These are phyloP conservation scores for Phasia obesa DNA, from an alignment of 2,888 invertebrate genomes.

Conservation along the genomic window DNA sequence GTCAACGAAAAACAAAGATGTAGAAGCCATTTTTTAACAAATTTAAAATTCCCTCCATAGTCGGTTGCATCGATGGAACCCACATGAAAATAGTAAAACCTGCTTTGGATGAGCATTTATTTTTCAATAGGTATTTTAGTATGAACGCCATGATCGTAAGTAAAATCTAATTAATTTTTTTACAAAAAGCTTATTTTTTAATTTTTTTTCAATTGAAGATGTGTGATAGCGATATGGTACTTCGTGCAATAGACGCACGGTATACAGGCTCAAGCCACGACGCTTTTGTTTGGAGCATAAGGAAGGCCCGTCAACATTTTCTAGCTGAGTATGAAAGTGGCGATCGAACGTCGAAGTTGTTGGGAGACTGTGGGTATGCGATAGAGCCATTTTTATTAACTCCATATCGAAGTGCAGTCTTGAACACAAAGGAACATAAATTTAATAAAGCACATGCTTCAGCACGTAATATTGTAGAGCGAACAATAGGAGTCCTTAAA, in stretches of 20 bases:
- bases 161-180: neutral
- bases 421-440: constrained; percentile 11
- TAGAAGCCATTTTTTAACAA: constrained; percentile 13
- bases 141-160: constrained; percentile 1
- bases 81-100: neutral
- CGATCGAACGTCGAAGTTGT: constrained; percentile 5
- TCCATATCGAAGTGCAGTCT: constrained; percentile 36
- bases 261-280: constrained; percentile 44
- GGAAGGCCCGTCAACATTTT: constrained; percentile 42
- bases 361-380: constrained; percentile 56
- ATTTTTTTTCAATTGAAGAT: constrained; percentile 8
- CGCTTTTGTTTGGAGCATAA: constrained; percentile 41
- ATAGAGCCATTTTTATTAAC: constrained; percentile 51
- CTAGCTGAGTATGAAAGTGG: constrained; percentile 1
- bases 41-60: constrained; percentile 16
- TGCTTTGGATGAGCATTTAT: neutral
- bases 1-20: neutral
- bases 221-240: constrained; percentile 47
- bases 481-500: constrained; percentile 53
- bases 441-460: constrained; percentile 45
- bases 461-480: constrained; percentile 55
- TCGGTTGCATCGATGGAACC: constrained; percentile 3
- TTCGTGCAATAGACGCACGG: constrained; percentile 19
- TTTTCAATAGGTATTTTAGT: constrained; percentile 9
- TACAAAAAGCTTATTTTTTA: neutral